Conservation (phyloP, 2,888 invertebrate genomes). For the Morpho achilles region DNA sequence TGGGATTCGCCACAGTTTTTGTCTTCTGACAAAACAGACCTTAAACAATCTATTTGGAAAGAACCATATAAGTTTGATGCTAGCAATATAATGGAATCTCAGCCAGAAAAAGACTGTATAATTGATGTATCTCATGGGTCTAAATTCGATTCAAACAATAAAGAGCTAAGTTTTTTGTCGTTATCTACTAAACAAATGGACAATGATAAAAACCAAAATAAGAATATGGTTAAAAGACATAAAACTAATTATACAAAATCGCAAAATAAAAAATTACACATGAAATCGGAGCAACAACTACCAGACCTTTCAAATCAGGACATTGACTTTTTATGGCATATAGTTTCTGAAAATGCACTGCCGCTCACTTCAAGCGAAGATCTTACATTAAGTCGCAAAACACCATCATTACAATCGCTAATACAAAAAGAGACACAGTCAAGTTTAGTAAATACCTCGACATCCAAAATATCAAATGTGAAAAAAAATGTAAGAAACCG, state of each 20-base stretch:
- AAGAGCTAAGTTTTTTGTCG: constrained; percentile 41
- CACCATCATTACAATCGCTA: constrained; percentile 67
- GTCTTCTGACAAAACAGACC: constrained; percentile 51
- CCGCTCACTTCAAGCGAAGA: constrained; percentile 52
- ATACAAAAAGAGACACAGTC: constrained; percentile 59
- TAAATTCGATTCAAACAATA: constrained; percentile 49
- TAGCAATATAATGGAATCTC: constrained; percentile 64
- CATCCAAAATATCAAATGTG: constrained; percentile 54
- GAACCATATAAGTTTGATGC: constrained; percentile 67
- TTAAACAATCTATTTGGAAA: constrained; percentile 70
- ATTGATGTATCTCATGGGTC: constrained; percentile 43
- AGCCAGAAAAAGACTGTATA: constrained; percentile 64
- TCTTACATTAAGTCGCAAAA: constrained; percentile 54
- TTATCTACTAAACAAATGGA: constrained; percentile 35
- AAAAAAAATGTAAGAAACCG: constrained; percentile 61
- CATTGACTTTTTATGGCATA: constrained; percentile 66
- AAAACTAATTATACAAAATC: constrained; percentile 44
- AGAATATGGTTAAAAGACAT: constrained; percentile 47
- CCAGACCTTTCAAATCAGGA: constrained; percentile 64
- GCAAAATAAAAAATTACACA: constrained; percentile 49
- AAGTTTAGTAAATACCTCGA: constrained; percentile 38
- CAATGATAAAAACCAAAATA: constrained; percentile 37
- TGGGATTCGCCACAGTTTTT: constrained; percentile 68
- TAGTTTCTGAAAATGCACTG: constrained; percentile 61
- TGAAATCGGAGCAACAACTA: constrained; percentile 45